A percentile compares a stretch with the other conserved stretches of the same genome.
These are phyloP conservation scores for Gryllus longicercus DNA, from an alignment of 2,888 invertebrate species.

Conservation along the genomic window DNA sequence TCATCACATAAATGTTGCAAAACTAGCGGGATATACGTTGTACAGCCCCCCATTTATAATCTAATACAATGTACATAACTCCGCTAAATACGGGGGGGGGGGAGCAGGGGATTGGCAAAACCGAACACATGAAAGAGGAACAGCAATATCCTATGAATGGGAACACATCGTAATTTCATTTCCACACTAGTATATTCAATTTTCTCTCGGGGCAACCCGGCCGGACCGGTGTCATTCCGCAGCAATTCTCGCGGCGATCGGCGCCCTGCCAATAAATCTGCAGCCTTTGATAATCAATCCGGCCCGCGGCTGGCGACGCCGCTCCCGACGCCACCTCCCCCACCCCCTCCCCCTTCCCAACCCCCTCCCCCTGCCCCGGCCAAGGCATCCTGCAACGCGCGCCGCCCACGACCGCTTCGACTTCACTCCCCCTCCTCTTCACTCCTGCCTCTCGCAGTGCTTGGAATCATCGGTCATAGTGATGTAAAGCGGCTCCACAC, in stretches of 20 bases:
- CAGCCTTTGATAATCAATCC: neutral
- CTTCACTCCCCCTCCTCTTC: too few relatives aligned
- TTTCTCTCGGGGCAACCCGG: neutral
- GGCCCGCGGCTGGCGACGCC: neutral
- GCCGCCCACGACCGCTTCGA: too few relatives aligned
- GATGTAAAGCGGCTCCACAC: too few relatives aligned
- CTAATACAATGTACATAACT: neutral
- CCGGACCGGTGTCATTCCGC: too few relatives aligned
- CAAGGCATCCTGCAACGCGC: too few relatives aligned
- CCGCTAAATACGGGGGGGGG: neutral
- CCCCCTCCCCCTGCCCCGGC: too few relatives aligned
- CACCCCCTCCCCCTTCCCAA: too few relatives aligned
- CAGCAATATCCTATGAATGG: neutral
- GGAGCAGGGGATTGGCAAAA: neutral
- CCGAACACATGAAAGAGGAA: neutral
- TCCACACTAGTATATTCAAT: neutral
- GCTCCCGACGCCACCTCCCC: too few relatives aligned
- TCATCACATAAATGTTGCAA: too few relatives aligned
- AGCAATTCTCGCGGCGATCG: too few relatives aligned
- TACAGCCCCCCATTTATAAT: neutral
- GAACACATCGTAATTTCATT: neutral
- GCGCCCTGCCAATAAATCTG: neutral
- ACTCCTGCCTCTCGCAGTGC: too few relatives aligned
- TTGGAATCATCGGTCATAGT: too few relatives aligned
- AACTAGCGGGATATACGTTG: neutral